A percentile compares a stretch with the other conserved stretches of the same genome.
phyloP scores from a whole-genome alignment of 2,888 invertebrate species.

The Ophioninae sp. region DNA sequence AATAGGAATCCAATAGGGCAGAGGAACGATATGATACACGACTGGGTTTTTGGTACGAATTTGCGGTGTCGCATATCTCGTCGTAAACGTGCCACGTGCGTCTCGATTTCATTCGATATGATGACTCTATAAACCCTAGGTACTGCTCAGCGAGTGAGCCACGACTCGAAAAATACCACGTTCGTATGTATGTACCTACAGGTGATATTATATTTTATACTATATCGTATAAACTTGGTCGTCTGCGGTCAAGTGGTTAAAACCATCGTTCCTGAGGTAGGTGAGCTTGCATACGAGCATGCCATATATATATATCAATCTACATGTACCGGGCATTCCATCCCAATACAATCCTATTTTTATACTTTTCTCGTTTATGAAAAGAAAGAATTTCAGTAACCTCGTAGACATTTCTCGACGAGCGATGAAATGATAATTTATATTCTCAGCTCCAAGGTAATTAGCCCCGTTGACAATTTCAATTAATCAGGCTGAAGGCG shows the following conservation, averaged over 20 bases:
- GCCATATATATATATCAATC: not conserved
- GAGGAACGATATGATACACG: not conserved
- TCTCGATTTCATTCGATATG: slow-evolving; percentile 42
- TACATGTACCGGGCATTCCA: slow-evolving; percentile 9
- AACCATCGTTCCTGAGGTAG: slow-evolving; percentile 39
- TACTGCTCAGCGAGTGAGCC: slow-evolving; percentile 34
- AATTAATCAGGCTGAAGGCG: too few relatives aligned
- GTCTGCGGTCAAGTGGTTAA: slow-evolving; percentile 53
- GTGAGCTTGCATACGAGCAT: not conserved
- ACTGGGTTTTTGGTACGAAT: not conserved
- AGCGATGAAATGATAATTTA: not conserved
- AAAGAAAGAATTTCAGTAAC: not conserved
- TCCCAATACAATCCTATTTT: not conserved
- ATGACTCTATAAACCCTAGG: slow-evolving; percentile 33
- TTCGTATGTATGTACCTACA: slow-evolving; percentile 12
- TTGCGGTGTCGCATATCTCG: slow-evolving; percentile 21
- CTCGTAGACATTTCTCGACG: not conserved
- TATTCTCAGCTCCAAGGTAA: not conserved
- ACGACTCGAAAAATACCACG: slow-evolving; percentile 3
- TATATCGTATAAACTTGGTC: slow-evolving; percentile 45
- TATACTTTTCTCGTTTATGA: not conserved
- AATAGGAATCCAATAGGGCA: not conserved
- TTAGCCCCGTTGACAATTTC: not conserved
- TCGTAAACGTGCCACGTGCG: not conserved
- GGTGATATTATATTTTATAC: slow-evolving; percentile 33